Conservation (phyloP, 2,888 invertebrate species). For the Lasiommata megera region DNA sequence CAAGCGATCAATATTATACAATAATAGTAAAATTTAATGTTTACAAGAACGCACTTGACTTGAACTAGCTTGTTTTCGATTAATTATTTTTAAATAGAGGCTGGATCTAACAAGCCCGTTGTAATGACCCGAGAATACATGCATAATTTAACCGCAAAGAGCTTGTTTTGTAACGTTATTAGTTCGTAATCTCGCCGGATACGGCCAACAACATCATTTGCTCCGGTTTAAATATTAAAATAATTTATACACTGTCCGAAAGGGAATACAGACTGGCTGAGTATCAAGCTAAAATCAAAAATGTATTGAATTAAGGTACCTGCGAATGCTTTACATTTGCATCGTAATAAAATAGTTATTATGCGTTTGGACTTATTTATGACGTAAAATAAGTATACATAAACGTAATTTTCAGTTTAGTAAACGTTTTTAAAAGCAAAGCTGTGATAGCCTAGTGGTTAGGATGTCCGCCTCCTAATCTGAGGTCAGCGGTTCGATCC, state of each 20-base stretch:
- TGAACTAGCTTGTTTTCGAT: conserved; percentile 19
- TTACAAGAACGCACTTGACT: too few species aligned
- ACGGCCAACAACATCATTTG: conserved; percentile 74
- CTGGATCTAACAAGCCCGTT: conserved; percentile 53
- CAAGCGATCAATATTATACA: too few species aligned
- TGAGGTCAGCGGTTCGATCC: too few species aligned
- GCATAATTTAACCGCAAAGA: conserved; percentile 78
- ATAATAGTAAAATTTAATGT: too few species aligned
- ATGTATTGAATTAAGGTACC: neutral
- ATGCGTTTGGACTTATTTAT: too few species aligned
- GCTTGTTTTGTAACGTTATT: conserved; percentile 80
- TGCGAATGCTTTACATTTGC: too few species aligned
- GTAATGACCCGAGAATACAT: conserved; percentile 80
- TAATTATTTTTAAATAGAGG: conserved; percentile 65
- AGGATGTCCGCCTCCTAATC: too few species aligned
- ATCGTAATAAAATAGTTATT: too few species aligned
- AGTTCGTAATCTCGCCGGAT: conserved; percentile 78
- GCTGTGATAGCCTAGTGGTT: too few species aligned
- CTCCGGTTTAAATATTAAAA: conserved; percentile 72
- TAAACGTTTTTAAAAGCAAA: too few species aligned
- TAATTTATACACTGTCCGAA: conserved; percentile 68
- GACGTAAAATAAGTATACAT: too few species aligned
- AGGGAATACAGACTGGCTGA: conserved; percentile 41
- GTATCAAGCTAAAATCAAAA: conserved; percentile 43
- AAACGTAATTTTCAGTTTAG: too few species aligned